These are phyloP conservation scores for Hedychridium roseum DNA, from an alignment of 2,888 invertebrate species.

Conservation along the genomic window DNA sequence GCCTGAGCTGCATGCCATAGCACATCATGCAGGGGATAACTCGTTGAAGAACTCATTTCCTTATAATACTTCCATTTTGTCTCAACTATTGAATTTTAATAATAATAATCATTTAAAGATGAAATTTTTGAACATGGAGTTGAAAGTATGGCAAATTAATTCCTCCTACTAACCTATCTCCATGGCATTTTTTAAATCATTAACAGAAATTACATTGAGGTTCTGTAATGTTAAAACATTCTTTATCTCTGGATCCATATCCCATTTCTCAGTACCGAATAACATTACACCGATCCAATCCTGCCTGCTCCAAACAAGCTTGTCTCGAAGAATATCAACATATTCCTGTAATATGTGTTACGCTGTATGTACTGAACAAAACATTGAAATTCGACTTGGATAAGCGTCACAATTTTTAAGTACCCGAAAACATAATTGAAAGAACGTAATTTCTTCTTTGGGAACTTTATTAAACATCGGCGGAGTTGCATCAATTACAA, in stretches of 20 bases:
- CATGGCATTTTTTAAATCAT: conserved; percentile 21
- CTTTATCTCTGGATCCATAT: conserved; percentile 22
- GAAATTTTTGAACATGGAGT: background rate
- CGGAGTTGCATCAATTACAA: conserved; percentile 38
- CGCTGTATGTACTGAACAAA: background rate
- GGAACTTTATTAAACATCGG: conserved; percentile 37
- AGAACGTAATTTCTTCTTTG: conserved; percentile 16
- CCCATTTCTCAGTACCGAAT: conserved; percentile 34
- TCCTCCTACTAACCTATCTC: conserved; percentile 26
- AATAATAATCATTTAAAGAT: background rate
- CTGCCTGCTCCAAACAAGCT: conserved; percentile 36
- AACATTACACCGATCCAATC: conserved; percentile 44
- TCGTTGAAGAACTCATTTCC: conserved; percentile 2
- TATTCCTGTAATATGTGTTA: conserved; percentile 19
- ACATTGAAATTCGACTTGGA: background rate
- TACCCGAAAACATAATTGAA: conserved; percentile 38
- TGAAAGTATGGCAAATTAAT: background rate
- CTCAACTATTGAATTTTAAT: conserved; percentile 2
- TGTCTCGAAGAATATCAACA: conserved; percentile 34
- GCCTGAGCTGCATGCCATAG: conserved; percentile 28
- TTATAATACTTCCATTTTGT: conserved; percentile 16
- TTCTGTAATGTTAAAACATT: conserved; percentile 32
- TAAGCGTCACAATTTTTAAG: background rate
- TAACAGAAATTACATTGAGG: conserved; percentile 19
- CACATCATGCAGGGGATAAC: conserved; percentile 38